Base-by-base conservation (phyloP, 2,797 vertebrate species). In the Harpagifer antarcticus region DNA sequence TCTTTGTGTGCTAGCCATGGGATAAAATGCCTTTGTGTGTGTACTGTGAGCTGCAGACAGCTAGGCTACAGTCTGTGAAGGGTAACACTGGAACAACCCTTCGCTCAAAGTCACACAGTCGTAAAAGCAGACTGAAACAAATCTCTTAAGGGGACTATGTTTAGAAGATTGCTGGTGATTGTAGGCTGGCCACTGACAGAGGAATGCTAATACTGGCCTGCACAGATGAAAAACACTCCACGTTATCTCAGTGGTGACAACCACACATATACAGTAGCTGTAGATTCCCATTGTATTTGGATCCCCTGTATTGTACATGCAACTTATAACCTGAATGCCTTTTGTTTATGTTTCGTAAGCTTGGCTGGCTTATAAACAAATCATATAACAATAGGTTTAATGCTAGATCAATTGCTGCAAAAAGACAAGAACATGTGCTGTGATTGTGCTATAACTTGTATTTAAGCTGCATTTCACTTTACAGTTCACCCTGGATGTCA, bases 21-120 rank as follows among this genome's bases (percentile, higher is more conserved):
- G 76, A 65, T 60, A 2, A 86, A 85, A 82, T 72, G 80, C 69
- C 71, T 85, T 92, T 93, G 87, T 93, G 86, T 70, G 37, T 87
- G 86, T 76, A 84, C 82, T 75, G 78, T 66, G 84, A 88, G 80
- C 76, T 85, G 82, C 58, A 92, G 77, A 88, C 83, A 87, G 54
- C 31, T 1, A 67, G 89, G 66, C 88, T 79, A 79, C 79, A 74
- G 74, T 76, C 49, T 59, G 53, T 14, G 61, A 53, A 86, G 69
- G 79, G 71, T 1, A 69, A 67, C 69, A 20, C 67, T 74, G 72
- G 69, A 85, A 48, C 33, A 55, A 48, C 67, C 67, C 81, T 77
- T 73, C 31, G 66, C 74, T 76, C 76, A 89, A 90, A 90, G 88
- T 89, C 83, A 68, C 58, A 73, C 10, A 53, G 72, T 69, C 19